A percentile compares a stretch with the other conserved stretches of the same genome.
Evolutionary conservation across 2,113 vertebrate genomes (phyloP).

Genomic region (Casuarius casuarius): DNA sequence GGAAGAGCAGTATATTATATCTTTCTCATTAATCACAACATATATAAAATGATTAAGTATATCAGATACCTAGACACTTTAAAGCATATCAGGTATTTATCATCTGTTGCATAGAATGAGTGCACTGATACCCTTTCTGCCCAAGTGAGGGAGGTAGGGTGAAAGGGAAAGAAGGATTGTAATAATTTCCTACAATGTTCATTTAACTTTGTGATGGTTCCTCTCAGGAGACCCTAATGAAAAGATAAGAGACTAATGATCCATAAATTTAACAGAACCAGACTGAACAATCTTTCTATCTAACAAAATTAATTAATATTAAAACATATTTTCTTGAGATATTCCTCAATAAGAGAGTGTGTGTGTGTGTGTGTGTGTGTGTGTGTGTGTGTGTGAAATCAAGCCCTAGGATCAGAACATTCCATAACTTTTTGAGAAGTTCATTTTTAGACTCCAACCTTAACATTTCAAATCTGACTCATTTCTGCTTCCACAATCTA

Average conservation of each 20-base stretch:
- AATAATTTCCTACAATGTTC: conserved; percentile 61
- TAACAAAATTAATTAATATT: conserved; percentile 69
- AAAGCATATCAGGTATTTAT: neutral
- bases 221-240: conserved; percentile 65
- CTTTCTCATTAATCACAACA: neutral
- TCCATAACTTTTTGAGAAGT: neutral
- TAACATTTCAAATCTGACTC: neutral
- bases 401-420: neutral
- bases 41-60: conserved; percentile 12
- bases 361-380: neutral
- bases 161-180: conserved; percentile 23
- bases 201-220: conserved; percentile 66
- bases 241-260: conserved; percentile 73
- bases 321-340: conserved; percentile 52
- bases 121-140: neutral
- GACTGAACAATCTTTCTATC: conserved; percentile 60
- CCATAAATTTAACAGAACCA: conserved; percentile 57
- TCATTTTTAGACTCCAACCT: neutral
- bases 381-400: neutral
- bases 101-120: neutral
- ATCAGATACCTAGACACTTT: neutral
- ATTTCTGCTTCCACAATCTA: neutral
- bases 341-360: neutral
- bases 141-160: neutral
- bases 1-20: neutral